Conservation (phyloP, 2,113 vertebrate species). For the Suricata suricatta region DNA sequence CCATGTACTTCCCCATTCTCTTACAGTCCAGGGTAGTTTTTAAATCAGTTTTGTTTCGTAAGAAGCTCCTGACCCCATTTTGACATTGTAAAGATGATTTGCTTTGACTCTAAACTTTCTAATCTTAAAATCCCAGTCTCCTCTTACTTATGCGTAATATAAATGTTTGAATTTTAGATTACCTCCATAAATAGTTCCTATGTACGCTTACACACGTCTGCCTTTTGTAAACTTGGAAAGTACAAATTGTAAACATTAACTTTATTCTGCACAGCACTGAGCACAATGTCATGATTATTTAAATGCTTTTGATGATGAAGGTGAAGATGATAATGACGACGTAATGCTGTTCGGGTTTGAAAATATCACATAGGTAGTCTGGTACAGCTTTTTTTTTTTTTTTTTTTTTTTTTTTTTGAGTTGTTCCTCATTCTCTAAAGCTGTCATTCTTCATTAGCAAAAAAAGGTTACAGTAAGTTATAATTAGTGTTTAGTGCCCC, state of each 20-base stretch:
- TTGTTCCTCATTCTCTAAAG: slow-evolving; percentile 64
- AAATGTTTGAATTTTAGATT: background rate
- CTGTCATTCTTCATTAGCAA: slow-evolving; percentile 80
- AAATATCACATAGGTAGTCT: slow-evolving; percentile 61
- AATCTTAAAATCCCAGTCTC: background rate
- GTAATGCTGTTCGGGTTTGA: slow-evolving; percentile 67
- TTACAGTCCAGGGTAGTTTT: background rate
- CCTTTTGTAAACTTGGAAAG: background rate
- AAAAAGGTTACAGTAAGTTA: slow-evolving; percentile 74
- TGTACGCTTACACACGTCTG: background rate
- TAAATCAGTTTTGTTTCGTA: background rate
- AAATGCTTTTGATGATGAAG: slow-evolving; percentile 69
- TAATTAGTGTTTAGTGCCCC: slow-evolving; percentile 81
- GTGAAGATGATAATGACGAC: slow-evolving; percentile 52
- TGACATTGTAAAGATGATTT: background rate
- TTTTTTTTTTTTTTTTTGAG: slow-evolving; percentile 18
- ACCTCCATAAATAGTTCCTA: background rate
- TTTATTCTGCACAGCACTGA: slow-evolving; percentile 2
- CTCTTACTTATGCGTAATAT: background rate
- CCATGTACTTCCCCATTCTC: background rate
- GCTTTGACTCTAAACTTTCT: background rate
- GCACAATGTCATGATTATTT: slow-evolving; percentile 49
- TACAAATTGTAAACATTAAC: background rate
- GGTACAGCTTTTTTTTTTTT: background rate
- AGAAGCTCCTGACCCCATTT: background rate